Evolutionary conservation across 2,797 vertebrate genomes (phyloP).

Genomic region (Hybognathus amarus): DNA sequence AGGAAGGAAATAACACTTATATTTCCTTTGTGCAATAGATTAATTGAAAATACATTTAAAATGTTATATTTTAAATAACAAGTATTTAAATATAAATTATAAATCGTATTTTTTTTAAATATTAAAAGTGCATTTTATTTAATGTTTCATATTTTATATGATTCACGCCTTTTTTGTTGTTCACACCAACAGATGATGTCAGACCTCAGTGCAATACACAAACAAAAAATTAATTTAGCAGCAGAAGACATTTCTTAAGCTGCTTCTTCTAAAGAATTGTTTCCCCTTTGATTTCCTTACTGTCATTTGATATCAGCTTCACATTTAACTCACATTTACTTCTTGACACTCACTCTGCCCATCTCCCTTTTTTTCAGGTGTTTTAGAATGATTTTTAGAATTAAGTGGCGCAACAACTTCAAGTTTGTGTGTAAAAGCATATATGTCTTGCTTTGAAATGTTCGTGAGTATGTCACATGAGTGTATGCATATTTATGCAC

Average conservation of each 20-base stretch:
- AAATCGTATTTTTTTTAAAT: not conserved
- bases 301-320: not conserved
- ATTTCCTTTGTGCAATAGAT: not conserved
- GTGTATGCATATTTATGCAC: constrained; percentile 4
- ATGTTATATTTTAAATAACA: not conserved
- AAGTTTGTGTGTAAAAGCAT: not conserved
- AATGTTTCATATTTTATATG: constrained; percentile 16
- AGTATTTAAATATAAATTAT: not conserved
- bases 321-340: not conserved
- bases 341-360: not conserved
- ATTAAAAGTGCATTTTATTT: not conserved
- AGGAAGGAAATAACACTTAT: not conserved
- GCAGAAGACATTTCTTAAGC: not conserved
- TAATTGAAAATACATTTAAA: not conserved
- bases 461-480: not conserved
- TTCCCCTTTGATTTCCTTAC: constrained; percentile 19
- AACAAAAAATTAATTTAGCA: constrained; percentile 5
- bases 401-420: constrained; percentile 20
- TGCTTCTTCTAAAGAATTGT: constrained; percentile 4
- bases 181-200: constrained; percentile 38
- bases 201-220: constrained; percentile 4
- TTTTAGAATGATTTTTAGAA: not conserved
- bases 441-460: not conserved
- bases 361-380: not conserved
- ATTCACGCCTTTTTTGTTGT: constrained; percentile 27